Conservation (phyloP, 2,888 invertebrate species). For the Gastracanthus pulcherrimus region DNA sequence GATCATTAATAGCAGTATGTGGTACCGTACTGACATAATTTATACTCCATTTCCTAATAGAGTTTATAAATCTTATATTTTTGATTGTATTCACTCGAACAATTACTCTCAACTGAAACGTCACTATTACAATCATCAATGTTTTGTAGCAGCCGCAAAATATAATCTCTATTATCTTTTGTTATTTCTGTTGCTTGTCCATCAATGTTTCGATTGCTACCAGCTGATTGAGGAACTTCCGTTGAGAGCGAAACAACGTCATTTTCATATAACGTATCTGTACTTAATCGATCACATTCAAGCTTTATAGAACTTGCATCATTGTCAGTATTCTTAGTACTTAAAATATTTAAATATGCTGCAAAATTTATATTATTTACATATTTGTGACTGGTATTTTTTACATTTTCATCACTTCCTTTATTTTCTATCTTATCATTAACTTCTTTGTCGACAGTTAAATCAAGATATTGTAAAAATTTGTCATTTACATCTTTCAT, state of each 20-base stretch:
- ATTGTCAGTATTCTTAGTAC: too few relatives aligned
- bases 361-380: too few relatives aligned
- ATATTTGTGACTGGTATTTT: neutral
- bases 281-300: too few relatives aligned
- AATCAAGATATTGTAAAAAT: neutral
- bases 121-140: neutral
- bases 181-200: neutral
- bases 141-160: neutral
- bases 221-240: neutral
- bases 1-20: neutral
- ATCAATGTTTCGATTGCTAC: neutral
- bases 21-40: neutral
- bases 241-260: neutral
- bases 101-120: neutral
- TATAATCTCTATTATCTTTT: neutral
- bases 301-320: too few relatives aligned
- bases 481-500: neutral
- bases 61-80: neutral
- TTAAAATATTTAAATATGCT: too few relatives aligned
- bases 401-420: neutral
- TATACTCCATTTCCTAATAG: neutral
- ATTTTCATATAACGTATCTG: too few relatives aligned
- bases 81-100: neutral
- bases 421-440: neutral
- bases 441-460: neutral